Evolutionary conservation across 2,888 invertebrate species (phyloP).

Genomic region (Synergus japonicus): DNA sequence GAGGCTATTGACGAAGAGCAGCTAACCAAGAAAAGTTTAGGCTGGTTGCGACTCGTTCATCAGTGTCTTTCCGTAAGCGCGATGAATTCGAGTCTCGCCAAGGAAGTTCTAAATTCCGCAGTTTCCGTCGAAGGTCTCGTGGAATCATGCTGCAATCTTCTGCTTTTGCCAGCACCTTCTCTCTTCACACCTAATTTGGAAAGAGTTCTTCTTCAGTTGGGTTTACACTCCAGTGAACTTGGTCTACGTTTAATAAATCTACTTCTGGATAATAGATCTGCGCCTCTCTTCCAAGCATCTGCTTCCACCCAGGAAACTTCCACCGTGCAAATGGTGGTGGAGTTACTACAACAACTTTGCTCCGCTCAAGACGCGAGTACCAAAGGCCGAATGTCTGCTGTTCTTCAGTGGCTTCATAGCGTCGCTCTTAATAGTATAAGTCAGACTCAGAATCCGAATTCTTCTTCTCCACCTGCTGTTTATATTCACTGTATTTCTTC

Average conservation of each 20-base stretch:
- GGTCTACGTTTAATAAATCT: slow-evolving; percentile 81
- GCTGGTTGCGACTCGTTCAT: slow-evolving; percentile 90
- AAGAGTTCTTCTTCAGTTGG: slow-evolving; percentile 84
- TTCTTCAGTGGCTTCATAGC: slow-evolving; percentile 86
- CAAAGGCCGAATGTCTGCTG: slow-evolving; percentile 82
- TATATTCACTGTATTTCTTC: slow-evolving; percentile 89
- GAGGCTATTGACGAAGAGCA: slow-evolving; percentile 80
- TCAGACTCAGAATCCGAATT: slow-evolving; percentile 50
- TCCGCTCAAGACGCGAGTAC: slow-evolving; percentile 81
- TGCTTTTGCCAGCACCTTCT: slow-evolving; percentile 84
- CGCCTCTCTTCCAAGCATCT: slow-evolving; percentile 69
- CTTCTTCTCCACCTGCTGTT: slow-evolving; percentile 77
- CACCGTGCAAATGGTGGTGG: slow-evolving; percentile 84
- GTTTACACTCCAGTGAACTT: slow-evolving; percentile 82
- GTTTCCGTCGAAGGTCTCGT: slow-evolving; percentile 84
- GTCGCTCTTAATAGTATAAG: slow-evolving; percentile 74
- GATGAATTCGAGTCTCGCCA: slow-evolving; percentile 70
- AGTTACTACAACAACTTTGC: slow-evolving; percentile 89
- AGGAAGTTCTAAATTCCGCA: slow-evolving; percentile 81
- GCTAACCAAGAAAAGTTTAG: slow-evolving; percentile 83
- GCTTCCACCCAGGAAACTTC: slow-evolving; percentile 69
- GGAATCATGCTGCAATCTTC: slow-evolving; percentile 85
- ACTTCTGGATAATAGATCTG: slow-evolving; percentile 80
- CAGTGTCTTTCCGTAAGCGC: slow-evolving; percentile 83
- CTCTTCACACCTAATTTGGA: slow-evolving; percentile 83